phyloP scores from a whole-genome alignment of 2,888 invertebrate genomes.

The Arge pagana region DNA sequence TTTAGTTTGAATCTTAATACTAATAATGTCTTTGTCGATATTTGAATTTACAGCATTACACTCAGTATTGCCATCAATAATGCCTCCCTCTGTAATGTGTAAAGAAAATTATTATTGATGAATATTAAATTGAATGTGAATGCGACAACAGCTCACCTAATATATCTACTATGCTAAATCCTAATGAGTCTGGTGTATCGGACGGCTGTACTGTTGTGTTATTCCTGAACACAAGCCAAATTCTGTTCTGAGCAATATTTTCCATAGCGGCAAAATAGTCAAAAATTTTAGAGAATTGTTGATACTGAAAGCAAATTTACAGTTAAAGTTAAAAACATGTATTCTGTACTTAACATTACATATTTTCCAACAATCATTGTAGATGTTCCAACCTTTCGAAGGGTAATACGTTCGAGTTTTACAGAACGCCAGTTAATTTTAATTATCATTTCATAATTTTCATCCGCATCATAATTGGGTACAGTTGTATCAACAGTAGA shows the following conservation, averaged over 20 bases:
- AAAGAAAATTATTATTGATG: background rate
- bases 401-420: conserved; percentile 19
- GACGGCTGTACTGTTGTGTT: conserved; percentile 14
- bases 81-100: conserved; percentile 16
- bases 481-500: background rate
- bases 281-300: conserved; percentile 29
- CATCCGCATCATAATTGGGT: conserved; percentile 1
- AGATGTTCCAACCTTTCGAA: conserved; percentile 27
- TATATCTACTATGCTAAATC: conserved; percentile 28
- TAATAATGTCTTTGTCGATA: conserved; percentile 34
- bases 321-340: background rate
- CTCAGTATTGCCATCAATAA: conserved; percentile 4
- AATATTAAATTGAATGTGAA: too few relatives aligned
- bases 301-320: conserved; percentile 22
- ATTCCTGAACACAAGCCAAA: conserved; percentile 22
- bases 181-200: conserved; percentile 30
- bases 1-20: conserved; percentile 47
- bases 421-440: conserved; percentile 30
- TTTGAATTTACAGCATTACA: background rate
- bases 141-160: too few relatives aligned
- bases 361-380: too few relatives aligned
- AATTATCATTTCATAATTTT: conserved; percentile 26
- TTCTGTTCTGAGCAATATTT: conserved; percentile 25
- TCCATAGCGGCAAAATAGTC: conserved; percentile 26
- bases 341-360: background rate